These are phyloP conservation scores for Notarius quadriscutis DNA, from an alignment of 2,113 vertebrate species.

Conservation along the genomic window DNA sequence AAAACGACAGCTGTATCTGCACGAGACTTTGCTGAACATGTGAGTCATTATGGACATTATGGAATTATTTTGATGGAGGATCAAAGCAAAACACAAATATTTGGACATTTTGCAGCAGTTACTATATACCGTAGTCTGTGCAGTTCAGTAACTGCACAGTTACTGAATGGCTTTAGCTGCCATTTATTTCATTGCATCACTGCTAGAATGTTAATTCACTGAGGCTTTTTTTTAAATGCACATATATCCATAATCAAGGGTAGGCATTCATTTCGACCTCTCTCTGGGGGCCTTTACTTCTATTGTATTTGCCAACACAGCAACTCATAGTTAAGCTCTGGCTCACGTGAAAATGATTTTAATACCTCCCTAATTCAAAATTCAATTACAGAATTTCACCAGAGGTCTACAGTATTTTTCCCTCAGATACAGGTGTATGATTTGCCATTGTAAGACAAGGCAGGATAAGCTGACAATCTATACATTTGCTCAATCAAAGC, in stretches of 20 bases:
- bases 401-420: neutral
- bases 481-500: neutral
- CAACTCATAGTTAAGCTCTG: conserved; percentile 31
- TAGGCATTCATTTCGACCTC: conserved; percentile 20
- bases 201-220: conserved; percentile 22
- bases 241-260: conserved; percentile 35
- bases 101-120: neutral
- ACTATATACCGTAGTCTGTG: neutral
- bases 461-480: neutral
- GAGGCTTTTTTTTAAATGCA: conserved; percentile 24
- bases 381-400: neutral
- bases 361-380: conserved; percentile 14
- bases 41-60: neutral
- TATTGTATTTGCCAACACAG: conserved; percentile 31
- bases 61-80: neutral
- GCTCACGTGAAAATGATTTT: neutral
- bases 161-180: neutral
- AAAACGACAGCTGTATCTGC: neutral
- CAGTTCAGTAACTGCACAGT: neutral
- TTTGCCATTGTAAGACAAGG: neutral
- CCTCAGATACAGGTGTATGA: neutral
- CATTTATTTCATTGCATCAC: conserved; percentile 22
- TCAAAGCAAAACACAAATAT: neutral
- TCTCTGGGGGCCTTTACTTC: conserved; percentile 12
- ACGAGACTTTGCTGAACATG: neutral